phyloP scores from a whole-genome alignment of 2,888 invertebrate species.

The Ethmia dodecea region DNA sequence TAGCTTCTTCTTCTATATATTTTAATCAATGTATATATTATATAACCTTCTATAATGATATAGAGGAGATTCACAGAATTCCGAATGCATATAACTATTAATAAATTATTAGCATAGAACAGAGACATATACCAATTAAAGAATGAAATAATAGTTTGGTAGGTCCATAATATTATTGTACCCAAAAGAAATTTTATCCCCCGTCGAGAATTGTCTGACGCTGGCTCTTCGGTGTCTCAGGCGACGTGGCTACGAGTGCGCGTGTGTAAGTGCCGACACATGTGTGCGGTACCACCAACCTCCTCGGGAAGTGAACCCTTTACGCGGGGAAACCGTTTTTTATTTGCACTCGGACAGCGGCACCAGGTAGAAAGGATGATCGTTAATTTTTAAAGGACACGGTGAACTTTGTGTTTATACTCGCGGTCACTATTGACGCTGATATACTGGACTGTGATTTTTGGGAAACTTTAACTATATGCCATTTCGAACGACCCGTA shows the following conservation, averaged over 20 bases:
- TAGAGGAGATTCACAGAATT: too few species aligned
- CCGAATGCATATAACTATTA: too few species aligned
- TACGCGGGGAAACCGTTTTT: conserved; percentile 75
- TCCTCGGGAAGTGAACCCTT: conserved; percentile 79
- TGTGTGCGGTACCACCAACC: conserved; percentile 46
- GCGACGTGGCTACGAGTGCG: conserved; percentile 21
- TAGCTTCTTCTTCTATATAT: too few species aligned
- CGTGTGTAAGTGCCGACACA: conserved; percentile 29
- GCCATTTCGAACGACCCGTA: too few species aligned
- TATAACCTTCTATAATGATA: too few species aligned
- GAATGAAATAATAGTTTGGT: conserved; percentile 3
- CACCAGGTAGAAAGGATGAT: conserved; percentile 77
- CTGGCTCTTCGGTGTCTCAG: conserved; percentile 50
- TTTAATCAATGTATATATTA: too few species aligned
- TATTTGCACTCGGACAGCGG: conserved; percentile 77
- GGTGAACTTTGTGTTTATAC: conserved; percentile 54
- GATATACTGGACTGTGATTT: conserved; percentile 17
- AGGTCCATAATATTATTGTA: conserved; percentile 53
- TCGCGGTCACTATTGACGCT: conserved; percentile 35
- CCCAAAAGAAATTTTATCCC: conserved; percentile 64
- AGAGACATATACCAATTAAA: too few species aligned
- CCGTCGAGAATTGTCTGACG: conserved; percentile 67
- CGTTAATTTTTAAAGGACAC: conserved; percentile 75
- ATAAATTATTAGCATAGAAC: too few species aligned
- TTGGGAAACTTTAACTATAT: too few species aligned